phyloP scores from a whole-genome alignment of 2,888 invertebrate genomes.

The Meliscaeva auricollis region DNA sequence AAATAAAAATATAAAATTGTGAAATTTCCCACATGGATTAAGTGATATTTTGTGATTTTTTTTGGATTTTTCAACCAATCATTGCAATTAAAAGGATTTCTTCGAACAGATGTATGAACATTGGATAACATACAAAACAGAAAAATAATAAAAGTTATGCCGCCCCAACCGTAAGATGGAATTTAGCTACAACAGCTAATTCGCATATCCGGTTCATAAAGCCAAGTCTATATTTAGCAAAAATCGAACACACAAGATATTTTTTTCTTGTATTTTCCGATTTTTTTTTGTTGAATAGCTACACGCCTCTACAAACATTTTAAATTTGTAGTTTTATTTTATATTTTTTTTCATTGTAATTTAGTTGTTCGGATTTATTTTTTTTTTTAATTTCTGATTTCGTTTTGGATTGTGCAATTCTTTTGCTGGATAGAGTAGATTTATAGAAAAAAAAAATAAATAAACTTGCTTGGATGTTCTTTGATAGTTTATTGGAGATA shows the following conservation, averaged over 20 bases:
- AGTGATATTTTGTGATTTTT: slow-evolving; percentile 67
- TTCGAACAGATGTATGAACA: slow-evolving; percentile 63
- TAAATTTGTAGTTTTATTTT: slow-evolving; percentile 43
- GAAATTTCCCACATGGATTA: slow-evolving; percentile 52
- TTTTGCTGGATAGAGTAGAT: slow-evolving; percentile 38
- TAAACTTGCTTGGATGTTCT: slow-evolving; percentile 31
- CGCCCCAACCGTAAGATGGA: slow-evolving; percentile 63
- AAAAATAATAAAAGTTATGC: slow-evolving; percentile 11
- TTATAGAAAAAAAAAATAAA: no score
- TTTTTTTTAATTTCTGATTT: slow-evolving; percentile 6
- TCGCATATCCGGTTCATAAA: slow-evolving; percentile 76
- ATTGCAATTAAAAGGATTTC: slow-evolving; percentile 61
- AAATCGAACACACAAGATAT: slow-evolving; percentile 53
- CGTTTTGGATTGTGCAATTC: slow-evolving; percentile 48
- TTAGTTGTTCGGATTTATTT: slow-evolving; percentile 32
- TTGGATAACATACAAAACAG: slow-evolving; percentile 59
- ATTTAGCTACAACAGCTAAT: slow-evolving; percentile 62
- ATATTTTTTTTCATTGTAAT: slow-evolving; percentile 34
- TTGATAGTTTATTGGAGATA: slow-evolving; percentile 57
- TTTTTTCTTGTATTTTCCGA: not conserved
- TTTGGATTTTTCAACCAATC: slow-evolving; percentile 43
- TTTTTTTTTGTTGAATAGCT: slow-evolving; percentile 14
- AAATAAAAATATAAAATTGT: slow-evolving; percentile 28
- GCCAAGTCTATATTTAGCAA: slow-evolving; percentile 74
- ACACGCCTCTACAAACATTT: slow-evolving; percentile 62